Evolutionary conservation across 1,140 invertebrate genomes (phyloP).

Genomic region (Trachymyrmex septentrionalis): DNA sequence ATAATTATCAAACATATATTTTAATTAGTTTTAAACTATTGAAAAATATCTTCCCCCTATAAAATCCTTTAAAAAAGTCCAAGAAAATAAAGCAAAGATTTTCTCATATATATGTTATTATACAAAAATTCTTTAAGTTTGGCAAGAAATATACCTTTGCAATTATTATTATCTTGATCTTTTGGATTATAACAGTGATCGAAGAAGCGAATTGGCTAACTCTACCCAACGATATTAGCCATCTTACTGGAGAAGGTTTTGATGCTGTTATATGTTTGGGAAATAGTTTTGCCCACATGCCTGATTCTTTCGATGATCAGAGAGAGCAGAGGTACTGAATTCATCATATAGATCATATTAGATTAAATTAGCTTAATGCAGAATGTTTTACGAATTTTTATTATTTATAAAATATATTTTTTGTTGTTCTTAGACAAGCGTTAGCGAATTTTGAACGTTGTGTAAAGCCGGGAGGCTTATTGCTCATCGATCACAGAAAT

Average conservation of each 20-base stretch:
- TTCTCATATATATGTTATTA: neutral
- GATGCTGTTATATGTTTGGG: constrained; percentile 95
- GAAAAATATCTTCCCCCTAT: neutral
- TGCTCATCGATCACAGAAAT: constrained; percentile 95
- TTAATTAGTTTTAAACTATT: constrained; percentile 1
- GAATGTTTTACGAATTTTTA: neutral
- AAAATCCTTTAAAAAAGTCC: neutral
- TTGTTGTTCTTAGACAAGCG: constrained; percentile 86
- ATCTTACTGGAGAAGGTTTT: constrained; percentile 89
- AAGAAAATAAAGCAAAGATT: neutral
- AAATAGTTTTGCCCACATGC: constrained; percentile 95
- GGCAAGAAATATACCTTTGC: neutral
- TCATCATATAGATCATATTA: neutral
- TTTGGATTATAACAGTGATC: constrained; percentile 88
- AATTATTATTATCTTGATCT: constrained; percentile 14
- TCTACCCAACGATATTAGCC: constrained; percentile 90
- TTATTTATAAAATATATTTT: constrained; percentile 23
- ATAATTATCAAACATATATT: neutral
- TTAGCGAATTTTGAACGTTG: constrained; percentile 93
- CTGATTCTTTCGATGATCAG: constrained; percentile 92
- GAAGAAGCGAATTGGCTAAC: constrained; percentile 94
- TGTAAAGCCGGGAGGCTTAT: constrained; percentile 93
- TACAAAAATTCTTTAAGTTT: neutral
- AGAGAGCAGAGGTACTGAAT: constrained; percentile 90
- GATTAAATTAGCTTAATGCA: constrained; percentile 23